These are phyloP conservation scores for Malurus melanocephalus DNA, from an alignment of 2,113 vertebrate species.

Conservation along the genomic window DNA sequence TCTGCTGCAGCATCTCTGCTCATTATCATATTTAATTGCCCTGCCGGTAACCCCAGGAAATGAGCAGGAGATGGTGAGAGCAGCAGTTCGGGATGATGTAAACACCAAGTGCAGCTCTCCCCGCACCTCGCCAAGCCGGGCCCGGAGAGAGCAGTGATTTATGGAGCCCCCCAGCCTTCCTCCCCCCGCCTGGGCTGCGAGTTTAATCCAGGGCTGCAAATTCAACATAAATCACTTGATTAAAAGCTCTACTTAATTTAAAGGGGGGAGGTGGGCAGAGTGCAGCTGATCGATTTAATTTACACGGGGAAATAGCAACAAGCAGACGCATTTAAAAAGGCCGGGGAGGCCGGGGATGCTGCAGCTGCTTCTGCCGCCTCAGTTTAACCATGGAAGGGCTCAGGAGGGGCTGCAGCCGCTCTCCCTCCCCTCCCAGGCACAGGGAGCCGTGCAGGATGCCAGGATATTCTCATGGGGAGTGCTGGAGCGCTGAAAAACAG, in stretches of 20 bases:
- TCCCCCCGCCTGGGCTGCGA: background rate
- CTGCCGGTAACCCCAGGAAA: constrained; percentile 65
- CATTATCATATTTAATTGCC: constrained; percentile 79
- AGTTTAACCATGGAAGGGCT: background rate
- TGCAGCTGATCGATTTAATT: constrained; percentile 49
- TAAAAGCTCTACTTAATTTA: constrained; percentile 62
- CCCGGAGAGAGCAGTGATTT: constrained; percentile 12
- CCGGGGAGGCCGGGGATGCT: background rate
- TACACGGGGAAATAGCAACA: constrained; percentile 14
- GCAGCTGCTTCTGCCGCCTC: background rate
- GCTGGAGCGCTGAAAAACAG: background rate
- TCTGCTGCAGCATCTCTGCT: constrained; percentile 55
- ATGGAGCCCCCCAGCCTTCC: background rate
- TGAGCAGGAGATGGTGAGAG: constrained; percentile 41
- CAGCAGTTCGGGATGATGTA: constrained; percentile 32
- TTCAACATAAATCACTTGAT: constrained; percentile 55
- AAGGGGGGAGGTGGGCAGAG: background rate
- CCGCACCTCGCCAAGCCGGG: background rate
- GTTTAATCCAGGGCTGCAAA: background rate
- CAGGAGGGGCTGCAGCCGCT: background rate
- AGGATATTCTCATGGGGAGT: rapidly evolving
- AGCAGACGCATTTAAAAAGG: constrained; percentile 13
- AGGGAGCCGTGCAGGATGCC: background rate
- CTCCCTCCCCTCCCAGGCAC: background rate
- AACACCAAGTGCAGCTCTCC: constrained; percentile 53